Evolutionary conservation across 2,888 invertebrate species (phyloP), one percentile per base, ranked within the genome.

Genomic region (Watsonalla cultraria): DNA sequence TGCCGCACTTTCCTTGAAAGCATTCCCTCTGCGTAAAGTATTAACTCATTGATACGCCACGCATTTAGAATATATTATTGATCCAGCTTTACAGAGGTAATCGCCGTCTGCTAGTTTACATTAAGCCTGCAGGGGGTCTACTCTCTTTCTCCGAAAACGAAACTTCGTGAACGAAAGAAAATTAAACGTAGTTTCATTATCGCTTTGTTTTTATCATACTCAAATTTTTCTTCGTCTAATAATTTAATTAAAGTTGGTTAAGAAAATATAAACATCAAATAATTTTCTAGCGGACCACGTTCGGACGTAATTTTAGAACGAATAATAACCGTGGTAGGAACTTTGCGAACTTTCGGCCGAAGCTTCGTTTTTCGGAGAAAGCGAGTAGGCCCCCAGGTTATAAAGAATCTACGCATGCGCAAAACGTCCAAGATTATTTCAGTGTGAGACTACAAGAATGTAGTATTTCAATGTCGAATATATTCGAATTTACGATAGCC

Each of bases 31-130:
- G 82, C 84, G 84, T 84, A 71, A 75, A 65, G 74, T 82, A 85
- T 85, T 84, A 84, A 80, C 85, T 82, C 86, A 82, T 81, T 76
- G 76, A 76, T 83, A 72, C 76, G 74, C 46, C 63, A 78, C 76
- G 75, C 65, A 60, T 52, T 56, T 58, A 72, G 76, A 82, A 82
- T 82, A 67, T 65, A 54, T 67, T 71, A 75, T 72, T 60, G 51
- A 56, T 57, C 62, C 50, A 51, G 55, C 37, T 53, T 61, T 53
- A 51, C 58, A 51, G 54, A 61, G 59, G 54, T 61, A 61, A 64
- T 62, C 65, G 45, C 48, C 37, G 54, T 53, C 54, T 58, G 45
- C 47, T 51, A 51, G 54, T 54, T 5, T 11, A 37, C 7, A 37
- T 37, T 37, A 37, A 7, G 8, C 8, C 5, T 42, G 11, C 11